Conservation (phyloP, 1,140 invertebrate genomes). For the Ericerus pela region DNA sequence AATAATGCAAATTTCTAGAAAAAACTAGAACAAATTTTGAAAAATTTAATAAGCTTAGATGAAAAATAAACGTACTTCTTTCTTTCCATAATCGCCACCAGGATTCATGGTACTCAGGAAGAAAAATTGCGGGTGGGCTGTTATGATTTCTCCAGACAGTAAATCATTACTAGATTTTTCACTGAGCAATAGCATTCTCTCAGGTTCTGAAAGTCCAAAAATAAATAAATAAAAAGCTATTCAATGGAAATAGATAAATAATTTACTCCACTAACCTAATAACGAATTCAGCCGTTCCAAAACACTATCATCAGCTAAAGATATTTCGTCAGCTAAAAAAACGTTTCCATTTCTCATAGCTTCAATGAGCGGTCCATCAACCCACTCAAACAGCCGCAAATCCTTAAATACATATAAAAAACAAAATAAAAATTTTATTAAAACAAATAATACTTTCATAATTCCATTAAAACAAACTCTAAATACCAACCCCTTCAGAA, state of each 20-base stretch:
- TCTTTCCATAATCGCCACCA: slow-evolving; percentile 98
- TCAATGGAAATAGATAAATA: too few relatives aligned
- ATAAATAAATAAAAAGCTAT: too few relatives aligned
- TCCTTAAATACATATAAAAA: slow-evolving; percentile 25
- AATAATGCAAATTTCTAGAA: too few relatives aligned
- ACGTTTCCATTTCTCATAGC: slow-evolving; percentile 77
- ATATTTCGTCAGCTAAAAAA: slow-evolving; percentile 97
- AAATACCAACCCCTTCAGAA: slow-evolving; percentile 25
- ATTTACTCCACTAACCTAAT: slow-evolving; percentile 35
- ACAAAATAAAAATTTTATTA: slow-evolving; percentile 15
- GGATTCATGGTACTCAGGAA: slow-evolving; percentile 99
- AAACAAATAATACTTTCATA: slow-evolving; percentile 1
- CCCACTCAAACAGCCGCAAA: slow-evolving; percentile 84
- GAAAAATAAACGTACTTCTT: slow-evolving; percentile 48
- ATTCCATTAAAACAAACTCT: slow-evolving; percentile 1
- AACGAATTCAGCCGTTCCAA: slow-evolving; percentile 94
- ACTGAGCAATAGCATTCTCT: slow-evolving; percentile 74
- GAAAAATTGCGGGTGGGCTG: slow-evolving; percentile 68
- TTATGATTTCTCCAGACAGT: slow-evolving; percentile 37
- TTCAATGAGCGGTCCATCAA: slow-evolving; percentile 84
- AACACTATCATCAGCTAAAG: slow-evolving; percentile 95
- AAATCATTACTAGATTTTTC: slow-evolving; percentile 51
- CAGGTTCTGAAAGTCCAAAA: slow-evolving; percentile 51
- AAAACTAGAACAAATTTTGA: too few relatives aligned
- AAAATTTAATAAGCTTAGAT: too few relatives aligned